A percentile compares a stretch with the other conserved stretches of the same genome.
Evolutionary conservation across 2,888 invertebrate genomes (phyloP).

Genomic region (Villa cingulata): DNA sequence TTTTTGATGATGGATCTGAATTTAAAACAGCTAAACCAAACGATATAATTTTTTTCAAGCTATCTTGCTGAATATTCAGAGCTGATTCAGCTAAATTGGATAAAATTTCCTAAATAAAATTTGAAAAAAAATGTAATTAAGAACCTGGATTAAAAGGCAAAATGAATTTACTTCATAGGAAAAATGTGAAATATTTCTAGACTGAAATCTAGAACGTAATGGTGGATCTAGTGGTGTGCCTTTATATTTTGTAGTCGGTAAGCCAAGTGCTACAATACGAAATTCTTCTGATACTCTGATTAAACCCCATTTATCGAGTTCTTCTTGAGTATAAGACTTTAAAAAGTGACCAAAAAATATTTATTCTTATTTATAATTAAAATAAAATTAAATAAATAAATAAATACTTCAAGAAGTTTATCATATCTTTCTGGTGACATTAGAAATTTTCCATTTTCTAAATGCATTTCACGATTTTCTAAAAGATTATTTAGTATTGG

Average conservation of each 20-base stretch:
- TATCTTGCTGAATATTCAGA: slow-evolving; percentile 39
- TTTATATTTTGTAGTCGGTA: slow-evolving; percentile 75
- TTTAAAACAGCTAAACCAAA: slow-evolving; percentile 67
- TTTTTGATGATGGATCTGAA: slow-evolving; percentile 49
- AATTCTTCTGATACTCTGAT: slow-evolving; percentile 87
- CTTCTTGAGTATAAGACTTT: slow-evolving; percentile 63
- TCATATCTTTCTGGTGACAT: slow-evolving; percentile 84
- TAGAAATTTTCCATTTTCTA: slow-evolving; percentile 90
- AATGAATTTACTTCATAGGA: slow-evolving; percentile 22
- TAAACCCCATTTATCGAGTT: slow-evolving; percentile 75
- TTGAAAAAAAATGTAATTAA: too few relatives aligned
- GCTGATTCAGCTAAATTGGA: slow-evolving; percentile 37
- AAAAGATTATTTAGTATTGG: slow-evolving; percentile 91
- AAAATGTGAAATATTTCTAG: slow-evolving; percentile 55
- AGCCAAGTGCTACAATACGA: slow-evolving; percentile 80
- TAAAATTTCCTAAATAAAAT: slow-evolving; percentile 42
- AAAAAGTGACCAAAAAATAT: slow-evolving; percentile 14
- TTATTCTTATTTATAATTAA: slow-evolving; percentile 6
- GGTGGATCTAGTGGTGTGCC: slow-evolving; percentile 96
- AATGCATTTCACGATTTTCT: slow-evolving; percentile 96
- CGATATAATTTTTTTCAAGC: slow-evolving; percentile 42
- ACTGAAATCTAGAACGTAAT: slow-evolving; percentile 86
- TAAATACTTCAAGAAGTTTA: slow-evolving; percentile 60
- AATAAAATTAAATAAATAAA: not conserved
- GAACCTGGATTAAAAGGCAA: not conserved